Percentiles rank a stretch among this genome's conserved stretches.
Conservation (phyloP, 1,140 invertebrate species). For the Lordiphosa clarofinis region DNA sequence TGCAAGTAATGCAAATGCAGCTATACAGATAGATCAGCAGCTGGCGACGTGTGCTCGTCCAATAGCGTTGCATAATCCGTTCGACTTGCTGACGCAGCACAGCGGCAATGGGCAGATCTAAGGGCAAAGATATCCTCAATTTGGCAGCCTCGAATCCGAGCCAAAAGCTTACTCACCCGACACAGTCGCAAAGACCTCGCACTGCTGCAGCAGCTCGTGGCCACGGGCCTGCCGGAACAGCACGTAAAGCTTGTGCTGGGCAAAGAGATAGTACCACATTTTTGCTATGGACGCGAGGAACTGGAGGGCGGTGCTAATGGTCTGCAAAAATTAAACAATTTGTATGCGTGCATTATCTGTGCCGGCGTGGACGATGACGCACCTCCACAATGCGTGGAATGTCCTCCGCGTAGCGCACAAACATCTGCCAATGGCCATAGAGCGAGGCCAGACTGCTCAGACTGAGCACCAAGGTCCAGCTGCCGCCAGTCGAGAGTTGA, state of each 20-base stretch:
- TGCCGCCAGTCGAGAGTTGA: constrained; percentile 1
- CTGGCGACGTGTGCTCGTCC: constrained; percentile 55
- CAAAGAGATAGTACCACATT: constrained; percentile 57
- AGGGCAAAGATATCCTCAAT: neutral
- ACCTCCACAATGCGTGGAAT: constrained; percentile 53
- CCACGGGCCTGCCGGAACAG: constrained; percentile 37
- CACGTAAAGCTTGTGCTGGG: constrained; percentile 40
- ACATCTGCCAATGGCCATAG: constrained; percentile 61
- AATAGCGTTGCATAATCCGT: constrained; percentile 40
- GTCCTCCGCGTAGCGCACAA: constrained; percentile 40
- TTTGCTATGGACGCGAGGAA: constrained; percentile 55
- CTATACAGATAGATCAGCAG: constrained; percentile 49
- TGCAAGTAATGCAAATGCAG: constrained; percentile 39
- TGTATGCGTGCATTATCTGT: constrained; percentile 11
- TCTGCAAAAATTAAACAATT: constrained; percentile 36
- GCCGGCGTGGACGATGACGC: neutral
- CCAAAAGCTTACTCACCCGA: constrained; percentile 18
- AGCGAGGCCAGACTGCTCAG: constrained; percentile 42
- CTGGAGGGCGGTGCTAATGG: constrained; percentile 52
- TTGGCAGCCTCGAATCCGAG: too few species aligned
- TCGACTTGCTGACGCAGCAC: constrained; percentile 36
- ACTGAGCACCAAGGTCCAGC: constrained; percentile 54
- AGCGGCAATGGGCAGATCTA: constrained; percentile 45
- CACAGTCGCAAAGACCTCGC: constrained; percentile 55
- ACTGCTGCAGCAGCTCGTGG: constrained; percentile 52